Conservation (phyloP, 1,140 invertebrate genomes). For the Antheraea mylitta region DNA sequence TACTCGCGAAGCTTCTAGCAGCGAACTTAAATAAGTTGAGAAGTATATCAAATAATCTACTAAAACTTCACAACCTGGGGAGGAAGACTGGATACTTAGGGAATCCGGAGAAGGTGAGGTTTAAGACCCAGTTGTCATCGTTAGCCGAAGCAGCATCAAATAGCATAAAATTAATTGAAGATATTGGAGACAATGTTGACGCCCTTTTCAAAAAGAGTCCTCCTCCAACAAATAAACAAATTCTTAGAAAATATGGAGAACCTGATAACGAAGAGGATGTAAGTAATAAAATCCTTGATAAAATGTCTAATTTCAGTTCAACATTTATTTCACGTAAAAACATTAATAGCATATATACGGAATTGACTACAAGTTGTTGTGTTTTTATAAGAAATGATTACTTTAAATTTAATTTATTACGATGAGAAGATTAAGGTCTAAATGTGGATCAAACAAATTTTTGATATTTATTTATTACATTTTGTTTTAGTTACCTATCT, state of each 20-base stretch:
- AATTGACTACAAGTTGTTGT: too few species aligned
- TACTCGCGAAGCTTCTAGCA: slow-evolving; percentile 52
- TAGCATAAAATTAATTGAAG: slow-evolving; percentile 59
- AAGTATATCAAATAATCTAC: slow-evolving; percentile 40
- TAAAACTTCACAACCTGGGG: slow-evolving; percentile 56
- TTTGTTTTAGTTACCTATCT: too few species aligned
- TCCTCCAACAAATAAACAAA: not conserved
- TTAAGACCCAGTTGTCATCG: slow-evolving; percentile 47
- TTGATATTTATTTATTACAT: too few species aligned
- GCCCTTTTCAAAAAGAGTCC: slow-evolving; percentile 26
- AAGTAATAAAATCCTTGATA: slow-evolving; percentile 40
- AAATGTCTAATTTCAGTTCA: too few species aligned
- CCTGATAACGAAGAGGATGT: slow-evolving; percentile 67
- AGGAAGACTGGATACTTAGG: slow-evolving; percentile 49
- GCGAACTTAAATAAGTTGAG: slow-evolving; percentile 53
- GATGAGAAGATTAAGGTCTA: too few species aligned
- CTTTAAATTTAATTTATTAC: too few species aligned
- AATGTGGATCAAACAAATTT: too few species aligned
- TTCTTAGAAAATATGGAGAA: slow-evolving; percentile 1
- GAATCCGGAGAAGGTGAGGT: slow-evolving; percentile 44
- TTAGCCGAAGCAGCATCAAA: slow-evolving; percentile 61
- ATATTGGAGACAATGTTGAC: slow-evolving; percentile 59
- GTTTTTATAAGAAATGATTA: too few species aligned
- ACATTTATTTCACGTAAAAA: too few species aligned
- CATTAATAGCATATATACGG: too few species aligned